Evolutionary conservation across 2,797 vertebrate genomes (phyloP).

Genomic region (Enteromius paludinosus): DNA sequence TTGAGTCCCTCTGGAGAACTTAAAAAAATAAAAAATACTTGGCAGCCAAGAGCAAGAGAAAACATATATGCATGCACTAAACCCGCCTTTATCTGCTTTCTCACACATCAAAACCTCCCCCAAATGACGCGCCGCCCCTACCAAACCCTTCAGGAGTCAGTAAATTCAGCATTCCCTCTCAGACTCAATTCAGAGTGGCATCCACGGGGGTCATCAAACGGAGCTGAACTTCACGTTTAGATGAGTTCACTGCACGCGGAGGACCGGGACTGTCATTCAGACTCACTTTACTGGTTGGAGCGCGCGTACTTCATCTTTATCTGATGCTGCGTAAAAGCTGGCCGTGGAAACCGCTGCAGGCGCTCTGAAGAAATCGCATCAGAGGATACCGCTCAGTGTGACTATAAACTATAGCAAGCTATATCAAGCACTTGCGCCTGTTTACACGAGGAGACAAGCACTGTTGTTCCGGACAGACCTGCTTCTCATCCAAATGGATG

Average conservation of each 20-base stretch:
- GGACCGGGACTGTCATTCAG: slow-evolving; percentile 7
- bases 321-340: slow-evolving; percentile 54
- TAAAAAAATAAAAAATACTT: slow-evolving; percentile 55
- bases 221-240: slow-evolving; percentile 31
- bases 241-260: neutral
- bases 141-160: slow-evolving; percentile 63
- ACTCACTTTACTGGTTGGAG: neutral
- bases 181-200: slow-evolving; percentile 55
- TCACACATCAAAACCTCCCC: slow-evolving; percentile 74
- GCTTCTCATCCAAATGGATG: slow-evolving; percentile 68
- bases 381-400: slow-evolving; percentile 19
- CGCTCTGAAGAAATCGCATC: slow-evolving; percentile 16
- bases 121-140: slow-evolving; percentile 80
- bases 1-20: slow-evolving; percentile 75
- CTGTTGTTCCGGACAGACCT: slow-evolving; percentile 42
- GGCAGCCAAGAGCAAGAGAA: slow-evolving; percentile 40
- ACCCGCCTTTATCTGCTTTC: slow-evolving; percentile 76
- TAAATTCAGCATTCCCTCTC: slow-evolving; percentile 65
- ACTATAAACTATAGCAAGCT: neutral
- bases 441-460: slow-evolving; percentile 54
- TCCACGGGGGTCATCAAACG: slow-evolving; percentile 53
- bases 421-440: neutral
- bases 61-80: slow-evolving; percentile 57
- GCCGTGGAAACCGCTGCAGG: slow-evolving; percentile 49
- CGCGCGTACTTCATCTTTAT: slow-evolving; percentile 53